phyloP scores from a whole-genome alignment of 2,888 invertebrate species.

The Tolmerus cingulatus region DNA sequence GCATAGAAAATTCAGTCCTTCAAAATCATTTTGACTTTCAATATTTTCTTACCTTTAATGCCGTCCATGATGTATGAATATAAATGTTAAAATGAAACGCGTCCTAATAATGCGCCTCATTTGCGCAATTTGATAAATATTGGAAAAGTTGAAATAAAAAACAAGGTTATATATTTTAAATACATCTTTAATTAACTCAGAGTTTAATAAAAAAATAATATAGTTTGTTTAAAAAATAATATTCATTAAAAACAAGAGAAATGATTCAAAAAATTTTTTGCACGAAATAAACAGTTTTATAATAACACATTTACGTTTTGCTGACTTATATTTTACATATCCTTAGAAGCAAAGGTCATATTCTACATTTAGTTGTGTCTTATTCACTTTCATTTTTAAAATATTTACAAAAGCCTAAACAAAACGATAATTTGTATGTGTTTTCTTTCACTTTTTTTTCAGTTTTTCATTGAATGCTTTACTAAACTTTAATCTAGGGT shows the following conservation, averaged over 20 bases:
- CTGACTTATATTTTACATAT: constrained; percentile 37
- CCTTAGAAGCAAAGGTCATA: constrained; percentile 16
- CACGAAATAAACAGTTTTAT: constrained; percentile 42
- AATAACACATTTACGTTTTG: constrained; percentile 34
- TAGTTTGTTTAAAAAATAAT: constrained; percentile 41
- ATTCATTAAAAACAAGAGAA: constrained; percentile 34
- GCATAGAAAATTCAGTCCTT: too few relatives aligned
- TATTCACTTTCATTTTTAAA: constrained; percentile 30
- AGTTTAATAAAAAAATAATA: constrained; percentile 39
- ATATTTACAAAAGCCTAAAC: constrained; percentile 41
- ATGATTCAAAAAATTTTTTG: constrained; percentile 40
- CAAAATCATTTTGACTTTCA: too few relatives aligned
- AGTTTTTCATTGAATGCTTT: constrained; percentile 11
- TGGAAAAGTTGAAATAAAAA: background rate
- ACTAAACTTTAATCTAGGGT: constrained; percentile 26
- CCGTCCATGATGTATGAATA: background rate
- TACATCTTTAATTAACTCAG: constrained; percentile 37
- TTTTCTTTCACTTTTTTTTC: constrained; percentile 4
- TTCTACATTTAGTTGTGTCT: constrained; percentile 32
- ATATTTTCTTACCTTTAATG: background rate
- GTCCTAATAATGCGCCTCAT: background rate
- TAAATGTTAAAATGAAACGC: background rate
- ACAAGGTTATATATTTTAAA: background rate
- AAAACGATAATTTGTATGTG: constrained; percentile 32
- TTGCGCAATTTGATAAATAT: background rate